phyloP scores from a whole-genome alignment of 2,888 invertebrate species.

The Alcis repandata region DNA sequence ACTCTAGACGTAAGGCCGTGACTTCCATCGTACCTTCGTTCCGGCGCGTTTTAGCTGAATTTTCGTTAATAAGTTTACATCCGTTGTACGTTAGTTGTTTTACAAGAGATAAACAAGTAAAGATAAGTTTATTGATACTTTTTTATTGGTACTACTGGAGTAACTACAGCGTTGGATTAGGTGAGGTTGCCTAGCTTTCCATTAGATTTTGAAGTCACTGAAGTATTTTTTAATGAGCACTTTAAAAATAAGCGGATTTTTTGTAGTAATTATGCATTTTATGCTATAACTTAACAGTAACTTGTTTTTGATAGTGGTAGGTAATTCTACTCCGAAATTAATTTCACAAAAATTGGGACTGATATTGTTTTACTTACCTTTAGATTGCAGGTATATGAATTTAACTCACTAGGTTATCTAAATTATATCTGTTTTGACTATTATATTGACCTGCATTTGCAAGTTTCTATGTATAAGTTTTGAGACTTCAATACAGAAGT shows the following conservation, averaged over 20 bases:
- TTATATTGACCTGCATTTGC: slow-evolving; percentile 32
- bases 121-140: slow-evolving; percentile 15
- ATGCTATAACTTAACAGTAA: slow-evolving; percentile 3
- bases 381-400: slow-evolving; percentile 13
- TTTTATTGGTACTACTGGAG: too few relatives aligned
- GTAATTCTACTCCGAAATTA: slow-evolving; percentile 5
- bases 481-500: slow-evolving; percentile 29
- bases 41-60: slow-evolving; percentile 26
- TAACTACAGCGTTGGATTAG: too few relatives aligned
- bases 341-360: slow-evolving; percentile 27
- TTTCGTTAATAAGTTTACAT: slow-evolving; percentile 20
- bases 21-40: slow-evolving; percentile 49
- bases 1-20: slow-evolving; percentile 55
- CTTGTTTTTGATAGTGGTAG: slow-evolving; percentile 10
- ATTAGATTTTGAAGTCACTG: slow-evolving; percentile 24
- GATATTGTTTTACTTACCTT: slow-evolving; percentile 23
- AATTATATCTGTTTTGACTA: slow-evolving; percentile 9
- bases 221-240: slow-evolving; percentile 8
- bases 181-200: slow-evolving; percentile 14
- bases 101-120: neutral
- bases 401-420: slow-evolving; percentile 25
- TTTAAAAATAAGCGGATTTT: slow-evolving; percentile 10
- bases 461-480: slow-evolving; percentile 21
- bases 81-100: slow-evolving; percentile 8
- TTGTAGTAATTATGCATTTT: slow-evolving; percentile 14